A percentile compares a stretch with the other conserved stretches of the same genome.
Conservation (phyloP, 2,113 vertebrate genomes). For the Lycaon pictus region DNA sequence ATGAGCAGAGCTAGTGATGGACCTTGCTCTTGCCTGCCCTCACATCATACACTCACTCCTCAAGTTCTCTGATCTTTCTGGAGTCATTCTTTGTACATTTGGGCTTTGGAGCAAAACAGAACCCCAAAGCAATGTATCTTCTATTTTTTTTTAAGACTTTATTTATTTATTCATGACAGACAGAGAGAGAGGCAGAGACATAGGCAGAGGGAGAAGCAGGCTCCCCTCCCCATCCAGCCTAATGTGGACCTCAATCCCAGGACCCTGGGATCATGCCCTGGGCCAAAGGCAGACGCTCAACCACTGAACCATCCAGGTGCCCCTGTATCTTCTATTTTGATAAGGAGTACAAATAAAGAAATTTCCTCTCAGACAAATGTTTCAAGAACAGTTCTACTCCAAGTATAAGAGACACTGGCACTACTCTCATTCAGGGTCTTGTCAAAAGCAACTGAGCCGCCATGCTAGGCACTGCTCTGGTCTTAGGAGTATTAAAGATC, state of each 20-base stretch:
- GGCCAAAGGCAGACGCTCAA: no score
- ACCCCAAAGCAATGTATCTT: neutral
- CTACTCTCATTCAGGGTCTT: neutral
- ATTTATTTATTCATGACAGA: no score
- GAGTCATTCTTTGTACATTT: no score
- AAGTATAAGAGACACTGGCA: neutral
- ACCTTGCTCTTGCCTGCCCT: rapidly evolving
- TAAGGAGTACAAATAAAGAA: neutral
- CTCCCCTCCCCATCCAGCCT: no score
- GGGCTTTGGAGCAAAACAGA: neutral
- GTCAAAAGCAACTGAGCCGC: neutral
- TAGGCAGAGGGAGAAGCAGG: no score
- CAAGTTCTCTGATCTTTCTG: neutral
- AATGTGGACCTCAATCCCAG: no score
- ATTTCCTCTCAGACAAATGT: neutral
- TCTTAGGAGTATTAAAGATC: neutral
- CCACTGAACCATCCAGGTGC: no score
- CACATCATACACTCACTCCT: rapidly evolving
- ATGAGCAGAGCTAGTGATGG: neutral
- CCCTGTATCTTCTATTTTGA: neutral
- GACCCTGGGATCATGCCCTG: no score
- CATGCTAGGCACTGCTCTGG: neutral
- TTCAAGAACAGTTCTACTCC: neutral
- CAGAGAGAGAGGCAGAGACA: no score
- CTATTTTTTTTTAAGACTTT: no score